Base-by-base conservation (phyloP, 2,113 vertebrate species). In the Polypterus senegalus region DNA sequence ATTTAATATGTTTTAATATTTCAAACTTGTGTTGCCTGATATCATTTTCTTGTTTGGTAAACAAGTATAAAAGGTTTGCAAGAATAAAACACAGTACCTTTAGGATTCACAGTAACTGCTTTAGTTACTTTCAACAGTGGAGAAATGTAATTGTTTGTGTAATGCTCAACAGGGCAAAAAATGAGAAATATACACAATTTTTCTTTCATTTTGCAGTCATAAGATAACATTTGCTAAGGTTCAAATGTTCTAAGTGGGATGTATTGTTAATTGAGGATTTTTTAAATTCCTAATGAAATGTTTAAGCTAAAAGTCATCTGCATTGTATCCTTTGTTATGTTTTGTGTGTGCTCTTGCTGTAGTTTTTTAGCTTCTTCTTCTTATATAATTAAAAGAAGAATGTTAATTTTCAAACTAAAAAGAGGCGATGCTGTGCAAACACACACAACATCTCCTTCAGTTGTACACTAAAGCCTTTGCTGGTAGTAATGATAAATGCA, bases 391-490 rank as follows among this genome's bases (percentile, higher is more conserved):
- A 66, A 71, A 79, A 63, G 27, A 47, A 44, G 54, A 63, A 67
- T 46, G 61, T 63, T 53, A 69, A 51, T n/a, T 68, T 62, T 68
- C 69, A 70, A 73, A 72, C 71, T 68, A 76, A 61, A 67, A 74
- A 79, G 76, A 74, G 79, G 70, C 61, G 57, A 73, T 62, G 67
- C 54, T 71, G 71, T 53, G 61, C 68, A 67, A 46, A 61, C 70
- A 44, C 69, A 64, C 45, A 68, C 63, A 67, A 56, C 52, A 49
- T 74, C 68, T 69, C 77, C 75, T 76, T 71, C 59, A 46, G 55
- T 70, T 68, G 67, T 70, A 77, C 78, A 80, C 77, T 59, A 63
- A 67, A 67, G 61, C 73, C 70, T 67, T 73, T 71, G 73, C 65
- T 59, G 63, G 54, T 57, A 57, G 64, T 65, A 62, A 70, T 61